Evolutionary conservation across 2,113 vertebrate species (phyloP), one percentile per base, ranked within the genome.

Genomic region (Polyodon spathula): DNA sequence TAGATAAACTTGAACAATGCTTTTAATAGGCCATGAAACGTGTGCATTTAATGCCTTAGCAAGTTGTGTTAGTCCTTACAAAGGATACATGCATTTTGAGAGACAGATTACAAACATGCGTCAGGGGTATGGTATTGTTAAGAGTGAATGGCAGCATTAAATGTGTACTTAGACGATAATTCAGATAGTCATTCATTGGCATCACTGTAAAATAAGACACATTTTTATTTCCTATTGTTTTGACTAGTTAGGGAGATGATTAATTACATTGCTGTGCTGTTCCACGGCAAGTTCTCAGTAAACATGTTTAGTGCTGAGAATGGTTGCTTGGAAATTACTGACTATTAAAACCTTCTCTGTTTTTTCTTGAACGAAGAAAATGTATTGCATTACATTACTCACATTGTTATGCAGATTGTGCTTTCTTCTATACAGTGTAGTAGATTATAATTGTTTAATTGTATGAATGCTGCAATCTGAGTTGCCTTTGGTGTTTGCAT

Each of bases 1-100:
- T 70, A 88, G 85, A 92, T 92, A 92, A 86, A 82, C 66, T 68
- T 62, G 74, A 89, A 92, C 83, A 92, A 91, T 88, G 63, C 64
- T 80, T 79, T 84, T 89, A 90, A 87, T 86, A 88, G 84, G 65
- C 83, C 71, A 67, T 69, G 79, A 74, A 78, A 3, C 27, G 78
- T 86, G 78, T 60, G 66, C 70, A 66, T 69, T 86, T 80, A 82
- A 74, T 79, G 75, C 77, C 71, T 86, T 71, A 68, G 76, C 68
- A 73, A 71, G 86, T 87, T 89, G 85, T 85, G 79, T 86, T 85
- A 69, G 63, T 77, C 76, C 55, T 68, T 80, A 90, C 80, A 91
- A 87, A 87, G 71, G 75, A 71, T 63, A 73, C 79, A 77, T 74
- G 78, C 81, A 81, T 72, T 78, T 68, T 68, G 56, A 50, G 62